These are phyloP conservation scores for Dasypus novemcinctus DNA, from an alignment of 2,113 vertebrate genomes.

Conservation along the genomic window DNA sequence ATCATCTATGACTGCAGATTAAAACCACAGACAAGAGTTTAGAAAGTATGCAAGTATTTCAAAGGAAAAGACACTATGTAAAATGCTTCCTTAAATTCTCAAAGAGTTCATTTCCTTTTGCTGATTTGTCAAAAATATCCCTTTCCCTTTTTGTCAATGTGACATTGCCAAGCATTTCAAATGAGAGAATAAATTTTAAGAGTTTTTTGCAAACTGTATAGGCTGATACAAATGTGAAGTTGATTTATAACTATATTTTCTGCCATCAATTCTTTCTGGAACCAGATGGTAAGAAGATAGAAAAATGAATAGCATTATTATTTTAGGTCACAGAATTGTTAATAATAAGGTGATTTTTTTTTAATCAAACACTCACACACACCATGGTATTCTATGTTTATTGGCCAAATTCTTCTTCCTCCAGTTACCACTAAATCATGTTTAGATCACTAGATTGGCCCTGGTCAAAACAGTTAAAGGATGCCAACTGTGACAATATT, in stretches of 20 bases:
- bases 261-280: slow-evolving; percentile 5
- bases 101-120: not conserved
- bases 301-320: slow-evolving; percentile 31
- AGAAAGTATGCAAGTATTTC: slow-evolving; percentile 52
- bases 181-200: not conserved
- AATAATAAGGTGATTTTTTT: not conserved
- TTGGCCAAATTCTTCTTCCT: not conserved
- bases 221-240: not conserved
- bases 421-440: not conserved
- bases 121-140: slow-evolving; percentile 42
- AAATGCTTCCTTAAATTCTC: not conserved
- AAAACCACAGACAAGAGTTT: slow-evolving; percentile 45
- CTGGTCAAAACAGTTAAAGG: not conserved
- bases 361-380: not conserved
- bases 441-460: not conserved
- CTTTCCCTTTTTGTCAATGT: not conserved
- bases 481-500: not conserved
- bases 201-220: not conserved
- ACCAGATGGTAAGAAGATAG: not conserved
- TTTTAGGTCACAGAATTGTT: not conserved
- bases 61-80: slow-evolving; percentile 38
- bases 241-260: slow-evolving; percentile 26
- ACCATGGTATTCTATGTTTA: not conserved
- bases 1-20: slow-evolving; percentile 72
- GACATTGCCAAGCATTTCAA: not conserved